Evolutionary conservation across 2,797 vertebrate genomes (phyloP).

Genomic region (Mallotus villosus): DNA sequence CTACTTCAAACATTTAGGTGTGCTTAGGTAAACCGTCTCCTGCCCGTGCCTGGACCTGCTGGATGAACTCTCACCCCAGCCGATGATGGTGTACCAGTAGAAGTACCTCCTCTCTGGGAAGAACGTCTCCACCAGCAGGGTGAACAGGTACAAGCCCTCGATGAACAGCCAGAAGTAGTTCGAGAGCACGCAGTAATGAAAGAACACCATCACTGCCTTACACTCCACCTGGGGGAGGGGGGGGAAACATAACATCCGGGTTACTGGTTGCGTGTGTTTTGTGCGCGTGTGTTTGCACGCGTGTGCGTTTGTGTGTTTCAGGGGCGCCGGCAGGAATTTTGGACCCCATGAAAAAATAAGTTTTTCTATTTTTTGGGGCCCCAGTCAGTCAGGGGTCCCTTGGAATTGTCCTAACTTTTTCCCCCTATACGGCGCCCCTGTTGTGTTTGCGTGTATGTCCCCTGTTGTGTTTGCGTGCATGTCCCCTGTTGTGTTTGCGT

Average conservation of each 20-base stretch:
- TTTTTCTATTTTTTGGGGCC: too few relatives aligned
- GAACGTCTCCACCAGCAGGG: conserved; percentile 93
- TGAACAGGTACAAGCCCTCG: conserved; percentile 95
- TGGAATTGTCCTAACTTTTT: too few relatives aligned
- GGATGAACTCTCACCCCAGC: conserved; percentile 84
- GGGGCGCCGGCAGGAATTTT: too few relatives aligned
- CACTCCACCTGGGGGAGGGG: conserved; percentile 82
- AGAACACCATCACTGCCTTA: conserved; percentile 94
- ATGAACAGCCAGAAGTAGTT: conserved; percentile 99
- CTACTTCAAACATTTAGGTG: not conserved
- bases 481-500: too few relatives aligned
- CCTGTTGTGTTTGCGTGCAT: too few relatives aligned
- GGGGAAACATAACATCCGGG: not conserved
- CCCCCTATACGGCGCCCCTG: too few relatives aligned
- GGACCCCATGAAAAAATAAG: too few relatives aligned
- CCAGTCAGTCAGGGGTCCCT: too few relatives aligned
- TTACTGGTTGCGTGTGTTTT: not conserved
- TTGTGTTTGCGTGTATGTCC: too few relatives aligned
- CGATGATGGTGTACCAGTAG: conserved; percentile 96
- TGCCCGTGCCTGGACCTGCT: too few relatives aligned
- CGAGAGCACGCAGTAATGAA: conserved; percentile 97
- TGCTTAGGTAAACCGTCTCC: not conserved
- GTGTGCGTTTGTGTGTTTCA: too few relatives aligned
- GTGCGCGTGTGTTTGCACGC: not conserved
- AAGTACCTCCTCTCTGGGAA: conserved; percentile 95